Conservation (phyloP, 2,888 invertebrate genomes). For the Cryptophagus acutangulus region DNA sequence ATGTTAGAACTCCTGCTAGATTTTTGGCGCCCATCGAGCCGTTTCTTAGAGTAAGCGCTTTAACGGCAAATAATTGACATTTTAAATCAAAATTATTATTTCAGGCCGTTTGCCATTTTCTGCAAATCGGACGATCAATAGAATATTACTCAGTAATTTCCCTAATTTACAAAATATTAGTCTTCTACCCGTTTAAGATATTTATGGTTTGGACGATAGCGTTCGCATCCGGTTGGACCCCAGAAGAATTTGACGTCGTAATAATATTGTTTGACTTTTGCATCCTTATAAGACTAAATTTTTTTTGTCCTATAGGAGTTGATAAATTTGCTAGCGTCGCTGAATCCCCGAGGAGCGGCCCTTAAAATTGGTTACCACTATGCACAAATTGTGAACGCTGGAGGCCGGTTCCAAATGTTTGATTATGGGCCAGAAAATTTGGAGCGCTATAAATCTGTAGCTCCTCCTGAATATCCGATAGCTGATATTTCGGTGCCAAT, state of each 20-base stretch:
- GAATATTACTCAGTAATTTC: no score
- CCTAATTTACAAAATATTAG: no score
- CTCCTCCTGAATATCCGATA: slow-evolving; percentile 19
- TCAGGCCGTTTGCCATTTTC: no score
- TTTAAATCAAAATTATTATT: no score
- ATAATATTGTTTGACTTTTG: not conserved
- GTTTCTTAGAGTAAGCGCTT: not conserved
- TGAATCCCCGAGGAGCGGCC: slow-evolving; percentile 9
- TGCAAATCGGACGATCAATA: no score
- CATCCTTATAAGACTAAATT: not conserved
- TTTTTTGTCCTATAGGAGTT: not conserved
- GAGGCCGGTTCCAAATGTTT: slow-evolving; percentile 18
- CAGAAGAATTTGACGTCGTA: not conserved
- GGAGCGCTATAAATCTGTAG: slow-evolving; percentile 11
- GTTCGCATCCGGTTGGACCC: slow-evolving; percentile 1
- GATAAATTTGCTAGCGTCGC: slow-evolving; percentile 1
- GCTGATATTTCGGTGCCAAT: slow-evolving; percentile 18
- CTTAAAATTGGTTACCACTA: slow-evolving; percentile 19
- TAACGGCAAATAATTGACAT: no score
- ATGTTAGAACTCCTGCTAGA: slow-evolving; percentile 8
- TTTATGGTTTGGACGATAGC: no score
- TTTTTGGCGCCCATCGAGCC: not conserved
- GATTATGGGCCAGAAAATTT: slow-evolving; percentile 21
- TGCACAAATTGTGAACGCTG: slow-evolving; percentile 9
- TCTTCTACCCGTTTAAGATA: no score